Percentiles rank a stretch among this genome's conserved stretches.
Evolutionary conservation across 2,113 vertebrate genomes (phyloP).

Genomic region (Chlorodrepanis virens): DNA sequence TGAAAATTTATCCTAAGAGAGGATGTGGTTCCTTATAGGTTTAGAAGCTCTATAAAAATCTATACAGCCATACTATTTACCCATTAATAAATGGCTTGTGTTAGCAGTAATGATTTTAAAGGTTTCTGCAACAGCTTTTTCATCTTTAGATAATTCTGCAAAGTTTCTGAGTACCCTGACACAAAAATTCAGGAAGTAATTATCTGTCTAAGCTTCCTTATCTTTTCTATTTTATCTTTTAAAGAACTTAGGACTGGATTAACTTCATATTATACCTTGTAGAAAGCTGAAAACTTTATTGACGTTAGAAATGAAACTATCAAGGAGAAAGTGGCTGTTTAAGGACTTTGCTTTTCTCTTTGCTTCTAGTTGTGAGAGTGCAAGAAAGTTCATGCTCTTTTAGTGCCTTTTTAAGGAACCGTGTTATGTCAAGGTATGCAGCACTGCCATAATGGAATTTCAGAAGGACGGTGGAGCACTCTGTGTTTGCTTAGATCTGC

Average conservation of each 20-base stretch:
- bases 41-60: constrained; percentile 33
- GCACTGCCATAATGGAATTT: not conserved
- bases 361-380: not conserved
- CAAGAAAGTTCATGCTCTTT: not conserved
- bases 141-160: not conserved
- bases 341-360: not conserved
- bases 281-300: not conserved
- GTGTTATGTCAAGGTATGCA: constrained; percentile 14
- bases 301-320: not conserved
- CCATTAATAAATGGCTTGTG: constrained; percentile 38
- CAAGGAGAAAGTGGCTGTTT: not conserved
- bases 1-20: constrained; percentile 24
- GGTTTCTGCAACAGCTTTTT: constrained; percentile 26
- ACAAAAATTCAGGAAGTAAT: not conserved
- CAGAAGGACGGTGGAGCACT: not conserved
- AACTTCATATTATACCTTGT: not conserved
- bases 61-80: constrained; percentile 1
- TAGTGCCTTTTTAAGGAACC: constrained; percentile 1
- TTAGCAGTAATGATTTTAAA: constrained; percentile 52
- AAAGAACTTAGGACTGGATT: not conserved
- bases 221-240: not conserved
- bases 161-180: not conserved
- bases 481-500: not conserved
- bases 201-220: not conserved
- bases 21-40: constrained; percentile 15